Percentiles rank a stretch among this genome's conserved stretches.
phyloP scores from a whole-genome alignment of 2,113 vertebrate species.

The Cercocebus atys region DNA sequence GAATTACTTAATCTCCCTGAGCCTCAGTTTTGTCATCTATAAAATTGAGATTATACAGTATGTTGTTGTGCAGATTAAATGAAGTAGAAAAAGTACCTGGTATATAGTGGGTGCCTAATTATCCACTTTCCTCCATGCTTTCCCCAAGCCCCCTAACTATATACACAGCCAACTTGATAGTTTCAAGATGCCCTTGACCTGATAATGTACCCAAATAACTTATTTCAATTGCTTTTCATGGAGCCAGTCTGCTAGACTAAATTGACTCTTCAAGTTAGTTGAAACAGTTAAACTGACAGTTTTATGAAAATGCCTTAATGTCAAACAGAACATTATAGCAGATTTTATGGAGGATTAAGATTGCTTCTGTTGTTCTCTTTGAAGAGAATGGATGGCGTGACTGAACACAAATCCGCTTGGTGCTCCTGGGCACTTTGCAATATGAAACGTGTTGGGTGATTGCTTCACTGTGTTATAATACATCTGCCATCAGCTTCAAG shows the following conservation, averaged over 20 bases:
- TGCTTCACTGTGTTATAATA: background rate
- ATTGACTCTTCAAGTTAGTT: background rate
- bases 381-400: background rate
- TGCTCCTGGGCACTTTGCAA: background rate
- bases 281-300: background rate
- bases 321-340: background rate
- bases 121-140: background rate
- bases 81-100: background rate
- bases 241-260: background rate
- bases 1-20: background rate
- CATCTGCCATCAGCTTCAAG: background rate
- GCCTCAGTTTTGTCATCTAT: background rate
- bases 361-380: background rate
- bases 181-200: background rate
- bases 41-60: background rate
- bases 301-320: background rate
- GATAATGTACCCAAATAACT: background rate
- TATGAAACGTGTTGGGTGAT: background rate
- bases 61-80: background rate
- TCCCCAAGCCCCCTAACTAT: background rate
- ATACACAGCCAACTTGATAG: background rate
- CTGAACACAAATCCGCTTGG: background rate
- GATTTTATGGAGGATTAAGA: background rate
- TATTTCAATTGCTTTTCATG: background rate
- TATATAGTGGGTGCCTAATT: no score